Evolutionary conservation across 2,113 vertebrate genomes (phyloP), one percentile per base, ranked within the genome.

Genomic region (Jacana jacana): DNA sequence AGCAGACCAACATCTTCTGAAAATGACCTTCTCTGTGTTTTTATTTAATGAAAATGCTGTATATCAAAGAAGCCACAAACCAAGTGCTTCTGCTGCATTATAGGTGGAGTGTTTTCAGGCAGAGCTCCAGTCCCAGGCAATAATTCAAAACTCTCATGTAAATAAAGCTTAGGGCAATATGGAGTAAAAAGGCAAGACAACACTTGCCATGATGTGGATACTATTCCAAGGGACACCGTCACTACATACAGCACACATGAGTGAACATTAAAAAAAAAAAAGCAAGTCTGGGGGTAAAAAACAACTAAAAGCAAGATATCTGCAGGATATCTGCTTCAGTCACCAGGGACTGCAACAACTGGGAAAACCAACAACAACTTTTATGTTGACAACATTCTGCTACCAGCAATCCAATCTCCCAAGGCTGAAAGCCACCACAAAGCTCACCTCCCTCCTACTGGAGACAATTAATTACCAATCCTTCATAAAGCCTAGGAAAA

Each of bases 61-160:
- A 2, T 81, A 94, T 79, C 93, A 96, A 96, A 48, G 72, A 93
- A 96, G 39, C 94, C 94, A 91, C 94, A 96, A 96, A 93, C 88
- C 76, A 68, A 71, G 64, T 0, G 4, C 88, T 94, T 63, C 79
- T 88, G 85, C 63, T 80, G 72, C 51, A 5, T 93, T 89, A 86
- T 2, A 86, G 80, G 82, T 13, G 72, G 71, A 83, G 82, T 13
- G 15, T 90, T 91, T 64, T 51, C 64, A 86, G 89, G 88, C 85
- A 91, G 30, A 64, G 71, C 6, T 94, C 94, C 96, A 96, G 85
- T 7, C 33, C 85, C 81, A 83, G 89, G 13, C 89, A 96, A 30
- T 60, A 93, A 88, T 63, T 83, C 82, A 44, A 58, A 89, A 58
- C 64, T 63, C 86, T 73, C 39, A 78, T 40, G 80, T 90, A 95